phyloP scores from a whole-genome alignment of 1,140 invertebrate genomes.

The Hetaerina americana region DNA sequence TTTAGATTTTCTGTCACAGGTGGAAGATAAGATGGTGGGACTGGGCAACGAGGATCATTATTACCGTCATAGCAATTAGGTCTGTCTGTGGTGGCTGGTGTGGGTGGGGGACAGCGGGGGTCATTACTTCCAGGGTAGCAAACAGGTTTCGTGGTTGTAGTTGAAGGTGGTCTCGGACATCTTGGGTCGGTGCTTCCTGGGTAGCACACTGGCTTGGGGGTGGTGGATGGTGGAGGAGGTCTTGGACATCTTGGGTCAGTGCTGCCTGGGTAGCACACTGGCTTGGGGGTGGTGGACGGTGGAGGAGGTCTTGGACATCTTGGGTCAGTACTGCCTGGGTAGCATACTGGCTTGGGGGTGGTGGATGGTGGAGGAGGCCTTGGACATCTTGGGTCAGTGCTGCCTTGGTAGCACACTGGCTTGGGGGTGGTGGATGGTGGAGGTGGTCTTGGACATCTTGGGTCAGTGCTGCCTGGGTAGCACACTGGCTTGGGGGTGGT shows the following conservation, averaged over 20 bases:
- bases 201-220: slow-evolving; percentile 12
- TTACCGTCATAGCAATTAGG: slow-evolving; percentile 16
- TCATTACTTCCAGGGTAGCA: slow-evolving; percentile 22
- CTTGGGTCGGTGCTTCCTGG: slow-evolving; percentile 18
- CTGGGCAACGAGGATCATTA: slow-evolving; percentile 22
- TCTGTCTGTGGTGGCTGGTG: slow-evolving; percentile 9
- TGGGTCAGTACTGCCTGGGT: slow-evolving; percentile 20
- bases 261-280: slow-evolving; percentile 18
- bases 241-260: slow-evolving; percentile 20
- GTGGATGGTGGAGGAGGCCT: slow-evolving; percentile 26
- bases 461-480: slow-evolving; percentile 21
- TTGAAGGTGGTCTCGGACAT: slow-evolving; percentile 18
- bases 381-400: slow-evolving; percentile 10
- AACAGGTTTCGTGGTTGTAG: slow-evolving; percentile 7
- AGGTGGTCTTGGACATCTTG: slow-evolving; percentile 16
- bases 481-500: slow-evolving; percentile 21
- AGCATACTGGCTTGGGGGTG: slow-evolving; percentile 13
- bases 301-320: slow-evolving; percentile 20
- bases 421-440: slow-evolving; percentile 20
- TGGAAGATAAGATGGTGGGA: slow-evolving; percentile 13
- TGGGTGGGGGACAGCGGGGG: slow-evolving; percentile 16
- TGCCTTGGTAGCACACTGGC: slow-evolving; percentile 21
- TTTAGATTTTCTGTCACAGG: slow-evolving; percentile 18
- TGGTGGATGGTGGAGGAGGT: slow-evolving; percentile 11
- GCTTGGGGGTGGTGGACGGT: slow-evolving; percentile 7